Evolutionary conservation across 2,113 vertebrate species (phyloP).

Genomic region (Nycticorax nycticorax): DNA sequence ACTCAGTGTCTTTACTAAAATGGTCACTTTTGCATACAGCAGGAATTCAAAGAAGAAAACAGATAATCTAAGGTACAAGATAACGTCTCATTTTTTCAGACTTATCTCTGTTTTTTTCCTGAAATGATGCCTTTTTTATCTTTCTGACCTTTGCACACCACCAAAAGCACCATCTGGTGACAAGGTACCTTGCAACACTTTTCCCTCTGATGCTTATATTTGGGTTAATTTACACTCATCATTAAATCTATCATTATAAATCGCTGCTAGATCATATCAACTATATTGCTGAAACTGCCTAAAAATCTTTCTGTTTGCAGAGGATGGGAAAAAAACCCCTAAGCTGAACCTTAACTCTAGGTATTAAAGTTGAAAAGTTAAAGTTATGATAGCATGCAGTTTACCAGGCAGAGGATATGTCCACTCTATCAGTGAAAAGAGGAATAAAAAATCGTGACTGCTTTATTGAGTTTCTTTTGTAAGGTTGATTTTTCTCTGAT

Average conservation of each 20-base stretch:
- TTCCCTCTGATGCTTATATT: background rate
- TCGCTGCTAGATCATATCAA: background rate
- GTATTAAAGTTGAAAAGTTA: background rate
- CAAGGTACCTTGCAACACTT: background rate
- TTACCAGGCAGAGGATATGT: background rate
- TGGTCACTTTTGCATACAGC: background rate
- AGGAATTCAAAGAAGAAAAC: background rate
- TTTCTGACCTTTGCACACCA: background rate
- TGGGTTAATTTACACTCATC: background rate
- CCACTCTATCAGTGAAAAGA: background rate
- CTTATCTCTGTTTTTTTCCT: background rate
- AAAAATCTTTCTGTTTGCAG: background rate
- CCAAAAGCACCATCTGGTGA: background rate
- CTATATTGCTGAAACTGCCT: background rate
- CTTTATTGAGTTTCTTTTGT: background rate
- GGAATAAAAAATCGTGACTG: background rate
- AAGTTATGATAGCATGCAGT: background rate
- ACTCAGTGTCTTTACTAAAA: background rate
- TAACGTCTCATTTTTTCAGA: background rate
- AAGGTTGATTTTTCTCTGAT: background rate
- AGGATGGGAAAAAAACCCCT: background rate
- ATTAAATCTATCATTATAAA: background rate
- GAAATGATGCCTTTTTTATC: background rate
- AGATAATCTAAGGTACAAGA: background rate
- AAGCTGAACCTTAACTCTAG: background rate